These are phyloP conservation scores for Salvator merianae DNA, from an alignment of 2,113 vertebrate genomes.

Conservation along the genomic window DNA sequence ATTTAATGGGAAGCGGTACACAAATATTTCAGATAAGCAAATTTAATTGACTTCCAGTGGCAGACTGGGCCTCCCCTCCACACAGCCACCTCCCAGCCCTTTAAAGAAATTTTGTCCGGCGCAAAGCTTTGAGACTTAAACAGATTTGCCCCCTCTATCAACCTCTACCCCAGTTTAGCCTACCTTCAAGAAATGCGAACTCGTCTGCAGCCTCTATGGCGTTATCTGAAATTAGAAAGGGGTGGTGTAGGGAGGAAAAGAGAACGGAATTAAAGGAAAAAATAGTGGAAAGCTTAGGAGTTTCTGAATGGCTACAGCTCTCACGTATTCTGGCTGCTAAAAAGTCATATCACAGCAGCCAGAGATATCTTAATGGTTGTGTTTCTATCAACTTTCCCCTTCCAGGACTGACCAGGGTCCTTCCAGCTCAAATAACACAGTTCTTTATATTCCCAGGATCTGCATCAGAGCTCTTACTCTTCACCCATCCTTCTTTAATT, in stretches of 20 bases:
- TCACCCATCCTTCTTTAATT: too few relatives aligned
- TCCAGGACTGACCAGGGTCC: not conserved
- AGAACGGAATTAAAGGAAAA: not conserved
- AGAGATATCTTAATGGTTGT: not conserved
- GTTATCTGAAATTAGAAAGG: conserved; percentile 79
- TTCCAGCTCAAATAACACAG: not conserved
- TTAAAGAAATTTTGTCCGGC: too few relatives aligned
- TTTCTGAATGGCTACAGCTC: too few relatives aligned
- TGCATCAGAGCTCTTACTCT: too few relatives aligned
- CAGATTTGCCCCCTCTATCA: too few relatives aligned
- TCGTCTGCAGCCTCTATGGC: conserved; percentile 95
- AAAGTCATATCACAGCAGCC: not conserved
- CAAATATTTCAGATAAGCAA: too few relatives aligned
- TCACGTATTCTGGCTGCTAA: not conserved
- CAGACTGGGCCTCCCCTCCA: too few relatives aligned
- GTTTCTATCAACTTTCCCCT: not conserved
- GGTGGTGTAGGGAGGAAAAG: not conserved
- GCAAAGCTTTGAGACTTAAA: too few relatives aligned
- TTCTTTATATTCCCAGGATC: not conserved
- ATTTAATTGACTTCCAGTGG: too few relatives aligned
- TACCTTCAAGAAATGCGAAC: conserved; percentile 97
- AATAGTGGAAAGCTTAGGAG: not conserved
- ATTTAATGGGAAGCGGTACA: too few relatives aligned
- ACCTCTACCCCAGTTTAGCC: conserved; percentile 38
- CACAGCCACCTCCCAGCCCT: too few relatives aligned